Base-by-base conservation (phyloP, 2,797 vertebrate genomes). In the Malurus splendens region DNA sequence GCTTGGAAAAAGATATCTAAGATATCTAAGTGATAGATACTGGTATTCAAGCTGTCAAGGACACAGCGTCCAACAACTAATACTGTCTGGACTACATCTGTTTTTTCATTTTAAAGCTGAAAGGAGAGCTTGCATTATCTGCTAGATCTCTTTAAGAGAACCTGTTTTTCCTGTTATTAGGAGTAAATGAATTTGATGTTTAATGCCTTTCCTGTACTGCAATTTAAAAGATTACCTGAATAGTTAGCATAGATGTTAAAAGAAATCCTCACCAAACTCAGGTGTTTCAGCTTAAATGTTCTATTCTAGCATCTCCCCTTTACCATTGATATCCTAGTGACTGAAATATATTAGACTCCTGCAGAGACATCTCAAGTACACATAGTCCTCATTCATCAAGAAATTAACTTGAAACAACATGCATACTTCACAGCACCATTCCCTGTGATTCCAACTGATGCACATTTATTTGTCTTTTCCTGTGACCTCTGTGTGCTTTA, bases 321-420 rank as follows among this genome's bases (percentile, higher is more conserved):
- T 72, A 60, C 59, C 52, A 38, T 38, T 89, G 45, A 90, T 90
- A 92, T 61, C 18, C 23, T 88, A 82, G 38, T 73, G 80, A 91
- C 50, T 91, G 83, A 95, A 95, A 94, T 64, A 89, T 92, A 92
- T 80, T 84, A 93, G 44, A 32, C 25, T 89, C 83, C 80, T 89
- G 44, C 38, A 94, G 93, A 91, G 80, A 76, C 62, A 72, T 86
- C 62, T 91, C 64, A 93, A 86, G 45, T 90, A 75, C 36, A 79
- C 36, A 80, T 4, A 70, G 65, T 76, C 38, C 36, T 82, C 54
- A 74, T 96, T 94, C 76, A 92, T 95, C 86, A 95, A 84, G 64
- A 61, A 92, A 59, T 20, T 48, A 76, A 90, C 93, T n/a, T 89
- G 60, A 91, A 95, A 56, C 36, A 70, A 65, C 44, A 19, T 71